Base-by-base conservation (phyloP, 2,113 vertebrate species). In the Fukomys damarensis region DNA sequence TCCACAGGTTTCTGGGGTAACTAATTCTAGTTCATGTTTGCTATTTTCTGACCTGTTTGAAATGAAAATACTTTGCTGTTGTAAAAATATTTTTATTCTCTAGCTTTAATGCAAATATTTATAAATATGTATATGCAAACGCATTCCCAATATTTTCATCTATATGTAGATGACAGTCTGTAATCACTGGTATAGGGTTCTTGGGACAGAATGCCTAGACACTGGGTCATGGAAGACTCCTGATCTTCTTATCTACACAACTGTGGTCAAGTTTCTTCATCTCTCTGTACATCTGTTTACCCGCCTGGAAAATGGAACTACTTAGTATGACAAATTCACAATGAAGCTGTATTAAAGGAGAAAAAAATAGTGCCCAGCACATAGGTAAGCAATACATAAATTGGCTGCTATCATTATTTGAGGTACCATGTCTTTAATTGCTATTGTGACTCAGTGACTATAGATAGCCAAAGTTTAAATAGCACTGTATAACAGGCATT, bases 21-120 rank as follows among this genome's bases (percentile, higher is more conserved):
- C 24, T 84, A 76, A 96, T 91, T 84, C 49, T 70, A 26, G 12
- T 59, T 68, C 35, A 65, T 81, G 11, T 84, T 91, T 89, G 83
- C 59, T 93, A 70, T 89, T 89, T 98, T 77, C 68, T 96, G 49
- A 86, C 35, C 38, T 41, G 43, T 89, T 91, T 84, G 65, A 95
- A 94, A 92, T 89, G 17, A 91, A 96, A 96, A 96, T 89, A 83
- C 13, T 94, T 93, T 91, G 56, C 70, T 81, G 93, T 28, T 10
- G 10, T 65, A 63, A 94, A 74, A 68, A 35, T 84, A 87, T 19
- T 86, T 80, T 86, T 89, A 84, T 89, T 95, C 97, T 59, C 79
- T 82, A 52, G 0, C 58, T 93, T 49, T n/a, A 86, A 20, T 7
- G 79, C 24, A 95, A 46, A 72, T 92, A 93, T 94, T 88, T 95